Evolutionary conservation across 2,797 vertebrate species (phyloP), one percentile per base, ranked within the genome.

Genomic region (Threskiornis aethiopicus): DNA sequence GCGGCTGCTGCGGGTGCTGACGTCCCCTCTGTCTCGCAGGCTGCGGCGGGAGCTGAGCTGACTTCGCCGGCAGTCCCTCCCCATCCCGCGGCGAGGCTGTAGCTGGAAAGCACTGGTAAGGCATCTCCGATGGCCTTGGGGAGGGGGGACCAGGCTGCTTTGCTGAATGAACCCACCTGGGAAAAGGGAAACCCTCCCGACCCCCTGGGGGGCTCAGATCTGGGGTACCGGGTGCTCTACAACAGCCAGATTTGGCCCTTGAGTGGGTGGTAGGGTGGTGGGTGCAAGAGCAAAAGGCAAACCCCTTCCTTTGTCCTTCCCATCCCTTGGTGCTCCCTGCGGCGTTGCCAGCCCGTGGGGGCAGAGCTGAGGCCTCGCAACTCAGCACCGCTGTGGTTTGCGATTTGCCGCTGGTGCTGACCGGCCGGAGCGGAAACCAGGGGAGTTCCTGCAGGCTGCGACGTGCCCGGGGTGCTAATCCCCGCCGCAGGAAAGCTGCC

Each of bases 401-500:
- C 3, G 3, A 28, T 58, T 16, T 16, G 37, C 84, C 13, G 13
- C 17, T 9, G 19, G 75, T 6, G 2, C 67, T 75, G 80, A 59
- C 73, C 75, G 57, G 42, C 55, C 42, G 4, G 47, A 75, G 77
- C 4, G 13, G 80, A 51, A 46, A 42, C 66, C 84, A 5, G 78
- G 84, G 90, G 84, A 89, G 95, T 42, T 90, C 89, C 90, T 54
- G 94, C 96, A 64, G 93, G 96, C 96, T 87, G 93, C 62, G 71
- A 95, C 96, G 96, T 96, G 97, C 91, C 87, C 41, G 15, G 83
- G 83, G 65, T 95, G 84, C 64, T 93, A 88, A 96, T 97, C 86
- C 90, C 86, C 67, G 57, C 87, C 39, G 92, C 88, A 77, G 93
- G 91, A 84, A 41, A 55, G 83, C 69, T 26, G 84, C 69, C 59